phyloP scores from a whole-genome alignment of 2,113 vertebrate species.

The Phodopus roborovskii region DNA sequence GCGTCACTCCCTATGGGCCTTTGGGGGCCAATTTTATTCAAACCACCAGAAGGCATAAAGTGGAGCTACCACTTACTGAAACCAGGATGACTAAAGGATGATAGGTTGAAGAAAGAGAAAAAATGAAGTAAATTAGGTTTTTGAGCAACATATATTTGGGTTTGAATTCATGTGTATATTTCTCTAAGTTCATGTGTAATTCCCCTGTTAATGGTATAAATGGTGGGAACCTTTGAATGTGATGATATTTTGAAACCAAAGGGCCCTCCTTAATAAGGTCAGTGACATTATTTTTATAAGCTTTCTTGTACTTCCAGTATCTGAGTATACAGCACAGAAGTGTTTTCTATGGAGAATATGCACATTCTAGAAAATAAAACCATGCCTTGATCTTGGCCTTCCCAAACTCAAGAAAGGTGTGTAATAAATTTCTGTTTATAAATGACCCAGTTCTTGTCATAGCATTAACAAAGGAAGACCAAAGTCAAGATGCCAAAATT shows the following conservation, averaged over 20 bases:
- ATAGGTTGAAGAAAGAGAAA: background rate
- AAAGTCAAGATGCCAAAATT: background rate
- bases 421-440: constrained; percentile 1
- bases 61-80: constrained; percentile 23
- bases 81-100: constrained; percentile 25
- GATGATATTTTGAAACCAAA: background rate
- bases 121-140: background rate
- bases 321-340: background rate
- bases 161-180: background rate
- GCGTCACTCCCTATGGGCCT: background rate
- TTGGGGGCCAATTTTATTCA: background rate
- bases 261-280: background rate
- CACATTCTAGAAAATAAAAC: background rate
- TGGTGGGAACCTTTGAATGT: background rate
- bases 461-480: background rate
- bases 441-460: background rate
- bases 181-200: background rate
- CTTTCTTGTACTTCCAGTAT: background rate
- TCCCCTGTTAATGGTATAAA: background rate
- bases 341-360: background rate
- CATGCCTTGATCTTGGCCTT: background rate
- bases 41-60: background rate
- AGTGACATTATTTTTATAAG: no score
- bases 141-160: background rate
- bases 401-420: background rate